phyloP scores from a whole-genome alignment of 2,888 invertebrate species.

The Brachyptera risi region DNA sequence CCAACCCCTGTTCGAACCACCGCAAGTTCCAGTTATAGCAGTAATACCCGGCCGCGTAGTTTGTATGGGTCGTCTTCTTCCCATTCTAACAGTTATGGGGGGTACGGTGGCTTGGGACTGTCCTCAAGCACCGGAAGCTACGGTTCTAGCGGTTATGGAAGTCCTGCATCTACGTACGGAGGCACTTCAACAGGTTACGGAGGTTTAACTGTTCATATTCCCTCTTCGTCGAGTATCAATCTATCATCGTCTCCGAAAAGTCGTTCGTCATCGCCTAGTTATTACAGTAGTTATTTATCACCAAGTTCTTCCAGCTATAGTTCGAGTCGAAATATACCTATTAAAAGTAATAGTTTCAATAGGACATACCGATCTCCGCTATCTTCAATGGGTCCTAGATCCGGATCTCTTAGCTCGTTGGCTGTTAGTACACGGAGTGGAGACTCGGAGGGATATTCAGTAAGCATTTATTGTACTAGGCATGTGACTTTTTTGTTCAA shows the following conservation, averaged over 20 bases:
- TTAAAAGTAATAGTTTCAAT: slow-evolving; percentile 28
- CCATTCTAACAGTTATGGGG: slow-evolving; percentile 15
- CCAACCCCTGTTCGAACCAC: slow-evolving; percentile 18
- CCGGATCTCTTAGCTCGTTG: slow-evolving; percentile 29
- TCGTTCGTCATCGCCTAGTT: slow-evolving; percentile 22
- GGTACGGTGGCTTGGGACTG: slow-evolving; percentile 15
- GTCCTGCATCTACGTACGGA: slow-evolving; percentile 49
- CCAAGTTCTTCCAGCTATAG: slow-evolving; percentile 13
- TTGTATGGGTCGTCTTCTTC: slow-evolving; percentile 18
- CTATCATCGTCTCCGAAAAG: slow-evolving; percentile 21
- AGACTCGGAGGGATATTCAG: slow-evolving; percentile 78
- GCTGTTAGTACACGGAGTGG: slow-evolving; percentile 29
- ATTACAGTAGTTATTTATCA: slow-evolving; percentile 24
- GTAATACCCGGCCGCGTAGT: slow-evolving; percentile 40
- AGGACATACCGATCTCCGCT: slow-evolving; percentile 23
- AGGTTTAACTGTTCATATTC: slow-evolving; percentile 60
- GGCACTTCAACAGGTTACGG: slow-evolving; percentile 64
- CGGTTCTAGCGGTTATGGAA: slow-evolving; percentile 22
- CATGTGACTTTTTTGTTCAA: too few species aligned
- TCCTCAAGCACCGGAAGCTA: slow-evolving; percentile 12
- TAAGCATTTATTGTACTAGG: too few species aligned
- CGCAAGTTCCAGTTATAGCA: slow-evolving; percentile 38
- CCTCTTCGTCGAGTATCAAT: slow-evolving; percentile 40
- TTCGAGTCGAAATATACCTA: slow-evolving; percentile 18
- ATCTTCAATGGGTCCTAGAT: slow-evolving; percentile 42